Evolutionary conservation across 1,140 invertebrate genomes (phyloP), one percentile per base, ranked within the genome.

Genomic region (Tribolium madens): DNA sequence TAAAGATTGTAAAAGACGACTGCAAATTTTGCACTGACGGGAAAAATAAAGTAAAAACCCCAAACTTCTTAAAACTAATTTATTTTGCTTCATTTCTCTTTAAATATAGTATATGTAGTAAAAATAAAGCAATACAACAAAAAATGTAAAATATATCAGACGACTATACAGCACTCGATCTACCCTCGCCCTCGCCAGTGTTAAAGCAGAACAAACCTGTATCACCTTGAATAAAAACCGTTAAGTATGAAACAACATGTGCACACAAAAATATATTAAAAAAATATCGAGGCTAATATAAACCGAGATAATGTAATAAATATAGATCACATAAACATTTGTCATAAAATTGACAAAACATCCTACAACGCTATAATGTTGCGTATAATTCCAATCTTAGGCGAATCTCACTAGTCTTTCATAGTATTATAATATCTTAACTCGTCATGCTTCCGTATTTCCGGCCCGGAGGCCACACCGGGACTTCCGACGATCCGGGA

Each of bases 401-500:
- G 57, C 57, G 12, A 64, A 64, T 64, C 57, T 64, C 57, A 64
- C 57, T 64, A 64, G 21, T 33, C 21, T 64, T 64, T 33, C 52
- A 57, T 9, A 1, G 2, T 21, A 9, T 13, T 64, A 64, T 3
- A 26, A 33, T 64, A 13, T 31, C 57, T 64, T 64, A 64, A 64
- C 57, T 64, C 50, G 82, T 83, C 83, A 85, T 85, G 71, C 83
- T 86, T 26, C 83, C 84, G 73, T 86, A 86, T 73, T 85, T 86
- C 31, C 81, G 82, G 52, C 82, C 81, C 1, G 84, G 82, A 0
- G 84, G 84, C 85, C 85, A 86, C 10, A 83, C 75, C 14, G 84
- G 81, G 0, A 77, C 81, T 12, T 84, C 84, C 4, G 83, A 82
- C 0, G 81, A 78, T 14, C 81, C 79, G 5, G 80, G 79, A 4